Conservation (phyloP, 2,113 vertebrate genomes). For the Hypomesus transpacificus region DNA sequence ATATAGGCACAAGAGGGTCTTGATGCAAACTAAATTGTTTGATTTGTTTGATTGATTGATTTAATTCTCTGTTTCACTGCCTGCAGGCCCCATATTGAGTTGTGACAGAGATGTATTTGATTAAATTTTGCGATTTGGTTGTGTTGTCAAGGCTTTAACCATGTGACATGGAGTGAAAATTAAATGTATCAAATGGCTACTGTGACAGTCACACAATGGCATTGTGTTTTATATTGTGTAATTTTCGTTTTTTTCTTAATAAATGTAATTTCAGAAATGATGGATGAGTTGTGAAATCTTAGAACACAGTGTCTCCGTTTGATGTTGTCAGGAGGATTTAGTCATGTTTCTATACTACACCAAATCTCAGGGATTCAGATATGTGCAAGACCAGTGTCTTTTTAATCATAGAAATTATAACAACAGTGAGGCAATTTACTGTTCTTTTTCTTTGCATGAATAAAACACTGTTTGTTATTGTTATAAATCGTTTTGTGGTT, state of each 20-base stretch:
- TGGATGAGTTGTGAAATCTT: slow-evolving; percentile 49
- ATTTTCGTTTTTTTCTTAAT: slow-evolving; percentile 41
- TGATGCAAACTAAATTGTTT: slow-evolving; percentile 56
- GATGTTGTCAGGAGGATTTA: slow-evolving; percentile 16
- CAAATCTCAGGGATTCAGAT: slow-evolving; percentile 21
- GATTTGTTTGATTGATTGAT: slow-evolving; percentile 65
- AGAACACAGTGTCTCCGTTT: background rate
- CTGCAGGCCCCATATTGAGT: slow-evolving; percentile 45
- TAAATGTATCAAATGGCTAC: slow-evolving; percentile 35
- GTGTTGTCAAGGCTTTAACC: slow-evolving; percentile 45
- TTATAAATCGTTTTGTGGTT: no score
- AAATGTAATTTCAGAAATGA: slow-evolving; percentile 56
- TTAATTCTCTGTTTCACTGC: slow-evolving; percentile 61
- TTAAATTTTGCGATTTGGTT: slow-evolving; percentile 58
- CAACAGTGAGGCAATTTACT: no score
- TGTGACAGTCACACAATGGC: slow-evolving; percentile 49
- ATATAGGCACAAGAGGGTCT: slow-evolving; percentile 39
- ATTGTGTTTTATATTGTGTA: slow-evolving; percentile 41
- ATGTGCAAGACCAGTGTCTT: no score
- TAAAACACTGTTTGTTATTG: no score
- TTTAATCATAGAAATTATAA: no score
- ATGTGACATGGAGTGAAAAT: slow-evolving; percentile 48
- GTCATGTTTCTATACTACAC: slow-evolving; percentile 33
- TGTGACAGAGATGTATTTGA: slow-evolving; percentile 62
- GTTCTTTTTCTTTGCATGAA: no score